A percentile compares a stretch with the other conserved stretches of the same genome.
Evolutionary conservation across 2,888 invertebrate species (phyloP).

Genomic region (Meandrusa payeni): DNA sequence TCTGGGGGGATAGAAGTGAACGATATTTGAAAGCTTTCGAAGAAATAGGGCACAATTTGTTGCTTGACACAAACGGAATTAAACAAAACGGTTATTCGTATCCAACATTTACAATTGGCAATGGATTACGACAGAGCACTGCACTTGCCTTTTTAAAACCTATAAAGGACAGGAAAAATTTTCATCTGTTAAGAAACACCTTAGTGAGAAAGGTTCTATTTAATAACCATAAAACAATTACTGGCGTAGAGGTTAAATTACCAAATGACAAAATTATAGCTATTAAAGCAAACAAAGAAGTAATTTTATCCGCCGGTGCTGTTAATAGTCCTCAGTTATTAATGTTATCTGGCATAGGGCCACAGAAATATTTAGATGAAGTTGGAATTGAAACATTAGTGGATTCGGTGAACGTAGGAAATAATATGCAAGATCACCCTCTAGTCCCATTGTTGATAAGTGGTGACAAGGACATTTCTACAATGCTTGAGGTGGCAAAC

Average conservation of each 20-base stretch:
- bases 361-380: constrained; percentile 42
- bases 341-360: constrained; percentile 58
- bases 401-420: constrained; percentile 46
- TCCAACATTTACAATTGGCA: constrained; percentile 38
- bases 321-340: constrained; percentile 51
- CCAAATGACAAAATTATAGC: constrained; percentile 30
- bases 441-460: constrained; percentile 39
- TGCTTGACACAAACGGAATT: constrained; percentile 42
- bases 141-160: constrained; percentile 43
- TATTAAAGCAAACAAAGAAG: constrained; percentile 41
- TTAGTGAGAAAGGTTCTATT: constrained; percentile 45
- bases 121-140: constrained; percentile 42
- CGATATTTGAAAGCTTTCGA: constrained; percentile 44
- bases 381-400: constrained; percentile 38
- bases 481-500: constrained; percentile 36
- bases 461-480: constrained; percentile 29
- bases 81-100: constrained; percentile 45
- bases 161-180: constrained; percentile 41
- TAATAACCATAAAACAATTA: constrained; percentile 30
- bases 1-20: constrained; percentile 54
- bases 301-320: constrained; percentile 52
- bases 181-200: constrained; percentile 46
- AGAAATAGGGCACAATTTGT: constrained; percentile 43
- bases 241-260: constrained; percentile 42
- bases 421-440: constrained; percentile 52